A percentile compares a stretch with the other conserved stretches of the same genome.
These are phyloP conservation scores for Hypanus sabinus DNA, from an alignment of 2,113 vertebrate species.

Conservation along the genomic window DNA sequence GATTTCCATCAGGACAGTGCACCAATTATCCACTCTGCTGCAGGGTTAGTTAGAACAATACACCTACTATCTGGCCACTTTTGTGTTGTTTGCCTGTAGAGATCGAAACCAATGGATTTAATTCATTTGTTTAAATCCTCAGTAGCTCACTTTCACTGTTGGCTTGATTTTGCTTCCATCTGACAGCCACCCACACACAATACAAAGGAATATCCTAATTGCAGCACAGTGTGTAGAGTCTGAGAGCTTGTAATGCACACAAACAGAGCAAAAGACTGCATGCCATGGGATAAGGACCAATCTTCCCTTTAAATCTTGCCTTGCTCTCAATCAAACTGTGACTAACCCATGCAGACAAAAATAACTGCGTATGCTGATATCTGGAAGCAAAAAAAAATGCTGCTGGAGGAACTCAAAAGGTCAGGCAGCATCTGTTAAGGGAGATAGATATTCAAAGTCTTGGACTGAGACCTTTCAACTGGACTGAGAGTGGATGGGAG, in stretches of 20 bases:
- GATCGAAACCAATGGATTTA: not conserved
- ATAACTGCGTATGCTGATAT: too few species aligned
- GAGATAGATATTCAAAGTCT: too few species aligned
- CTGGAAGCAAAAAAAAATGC: too few species aligned
- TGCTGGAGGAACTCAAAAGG: too few species aligned
- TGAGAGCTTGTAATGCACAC: not conserved
- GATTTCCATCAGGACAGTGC: not conserved
- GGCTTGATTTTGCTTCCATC: not conserved
- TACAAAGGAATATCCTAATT: not conserved
- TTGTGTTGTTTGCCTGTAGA: not conserved
- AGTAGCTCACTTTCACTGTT: not conserved
- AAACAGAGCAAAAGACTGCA: not conserved
- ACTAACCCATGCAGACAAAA: too few species aligned
- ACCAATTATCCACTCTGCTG: not conserved
- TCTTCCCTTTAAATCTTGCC: not conserved
- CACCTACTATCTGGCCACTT: not conserved
- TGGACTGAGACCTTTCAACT: too few species aligned
- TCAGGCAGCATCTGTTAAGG: too few species aligned
- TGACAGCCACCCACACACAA: not conserved
- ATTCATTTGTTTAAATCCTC: not conserved
- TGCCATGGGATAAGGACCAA: not conserved
- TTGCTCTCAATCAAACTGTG: not conserved
- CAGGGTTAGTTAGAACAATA: not conserved
- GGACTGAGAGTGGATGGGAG: too few species aligned
- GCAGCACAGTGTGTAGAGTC: not conserved